These are phyloP conservation scores for Drosophila ficusphila DNA, from an alignment of 1,140 invertebrate genomes.

Conservation along the genomic window DNA sequence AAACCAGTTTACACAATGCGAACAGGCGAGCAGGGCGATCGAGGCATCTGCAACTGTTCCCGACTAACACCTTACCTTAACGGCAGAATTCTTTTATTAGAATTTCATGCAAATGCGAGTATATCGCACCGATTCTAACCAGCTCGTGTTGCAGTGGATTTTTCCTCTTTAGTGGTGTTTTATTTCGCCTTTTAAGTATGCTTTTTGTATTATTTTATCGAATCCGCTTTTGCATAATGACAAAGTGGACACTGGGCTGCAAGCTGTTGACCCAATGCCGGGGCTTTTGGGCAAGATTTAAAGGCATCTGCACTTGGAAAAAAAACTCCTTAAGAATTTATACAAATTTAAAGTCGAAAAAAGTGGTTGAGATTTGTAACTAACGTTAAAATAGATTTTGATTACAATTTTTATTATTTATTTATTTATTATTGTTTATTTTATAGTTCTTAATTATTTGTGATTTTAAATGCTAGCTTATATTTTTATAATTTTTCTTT, in stretches of 20 bases:
- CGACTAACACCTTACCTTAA: slow-evolving; percentile 58
- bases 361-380: too few relatives aligned
- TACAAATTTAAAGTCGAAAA: background rate
- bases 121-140: background rate
- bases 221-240: slow-evolving; percentile 63
- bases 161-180: slow-evolving; percentile 4
- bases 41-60: slow-evolving; percentile 53
- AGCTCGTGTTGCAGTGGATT: slow-evolving; percentile 24
- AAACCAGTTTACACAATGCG: slow-evolving; percentile 66
- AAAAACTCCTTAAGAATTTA: background rate
- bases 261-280: slow-evolving; percentile 15
- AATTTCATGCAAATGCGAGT: slow-evolving; percentile 78
- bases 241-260: slow-evolving; percentile 13
- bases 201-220: slow-evolving; percentile 33
- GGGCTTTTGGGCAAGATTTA: slow-evolving; percentile 4
- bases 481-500: too few relatives aligned
- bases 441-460: background rate
- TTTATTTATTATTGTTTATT: too few relatives aligned
- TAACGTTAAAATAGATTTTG: too few relatives aligned
- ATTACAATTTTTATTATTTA: too few relatives aligned
- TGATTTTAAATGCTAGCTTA: too few relatives aligned
- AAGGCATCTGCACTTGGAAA: slow-evolving; percentile 12
- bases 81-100: slow-evolving; percentile 75
- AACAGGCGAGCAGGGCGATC: slow-evolving; percentile 3
- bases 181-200: background rate